phyloP scores from a whole-genome alignment of 1,140 invertebrate species.

The Micrasema minimum region DNA sequence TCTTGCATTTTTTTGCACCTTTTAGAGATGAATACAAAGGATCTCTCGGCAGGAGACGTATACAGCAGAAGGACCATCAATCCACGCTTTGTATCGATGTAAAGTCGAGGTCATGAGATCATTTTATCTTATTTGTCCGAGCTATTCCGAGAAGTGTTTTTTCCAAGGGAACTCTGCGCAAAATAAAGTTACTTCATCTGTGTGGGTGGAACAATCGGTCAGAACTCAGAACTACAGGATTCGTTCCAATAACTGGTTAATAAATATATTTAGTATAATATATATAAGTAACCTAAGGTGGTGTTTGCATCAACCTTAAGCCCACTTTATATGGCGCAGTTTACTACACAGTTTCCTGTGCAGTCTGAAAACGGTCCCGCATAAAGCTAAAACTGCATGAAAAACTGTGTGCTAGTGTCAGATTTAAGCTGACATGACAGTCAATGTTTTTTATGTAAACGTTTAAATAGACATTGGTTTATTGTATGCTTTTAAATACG shows the following conservation, averaged over 20 bases:
- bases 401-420: too few relatives aligned
- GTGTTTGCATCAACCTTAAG: too few relatives aligned
- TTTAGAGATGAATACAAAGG: not conserved
- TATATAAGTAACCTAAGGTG: too few relatives aligned
- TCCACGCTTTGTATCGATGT: constrained; percentile 12
- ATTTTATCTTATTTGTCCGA: constrained; percentile 17
- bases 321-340: too few relatives aligned
- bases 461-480: too few relatives aligned
- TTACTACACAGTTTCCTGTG: too few relatives aligned
- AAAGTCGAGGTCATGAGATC: constrained; percentile 17
- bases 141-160: constrained; percentile 10
- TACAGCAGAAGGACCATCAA: constrained; percentile 7
- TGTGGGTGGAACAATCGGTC: constrained; percentile 24
- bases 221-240: not conserved
- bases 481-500: too few relatives aligned
- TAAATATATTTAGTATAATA: too few relatives aligned
- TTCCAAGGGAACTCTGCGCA: constrained; percentile 1
- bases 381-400: too few relatives aligned
- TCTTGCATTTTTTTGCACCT: not conserved
- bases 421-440: too few relatives aligned
- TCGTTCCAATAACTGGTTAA: not conserved
- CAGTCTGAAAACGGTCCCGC: too few relatives aligned
- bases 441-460: too few relatives aligned
- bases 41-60: not conserved
- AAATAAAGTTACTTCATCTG: constrained; percentile 14